phyloP scores from a whole-genome alignment of 23 tunicate species.

The Styela plicata region DNA sequence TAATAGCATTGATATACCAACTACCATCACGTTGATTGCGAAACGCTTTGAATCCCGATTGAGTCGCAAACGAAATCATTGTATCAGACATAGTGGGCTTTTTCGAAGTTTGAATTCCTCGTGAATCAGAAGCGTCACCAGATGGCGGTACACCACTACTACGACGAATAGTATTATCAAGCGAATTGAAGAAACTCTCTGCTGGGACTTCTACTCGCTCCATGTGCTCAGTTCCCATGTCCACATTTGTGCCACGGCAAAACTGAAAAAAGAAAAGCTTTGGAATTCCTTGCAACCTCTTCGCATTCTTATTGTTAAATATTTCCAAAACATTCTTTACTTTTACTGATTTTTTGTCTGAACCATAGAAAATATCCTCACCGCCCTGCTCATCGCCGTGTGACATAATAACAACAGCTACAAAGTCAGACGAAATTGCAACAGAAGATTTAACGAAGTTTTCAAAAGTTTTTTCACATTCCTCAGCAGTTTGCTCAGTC shows the following conservation, averaged over 20 bases:
- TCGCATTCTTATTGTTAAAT: conserved; percentile 57
- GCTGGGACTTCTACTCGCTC: neutral
- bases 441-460: conserved; percentile 16
- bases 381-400: conserved; percentile 34
- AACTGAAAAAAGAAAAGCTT: conserved; percentile 68
- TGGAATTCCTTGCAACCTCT: conserved; percentile 35
- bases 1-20: conserved; percentile 67
- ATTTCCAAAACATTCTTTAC: conserved; percentile 33
- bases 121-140: conserved; percentile 15
- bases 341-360: conserved; percentile 13
- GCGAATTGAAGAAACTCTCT: neutral
- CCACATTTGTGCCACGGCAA: conserved; percentile 42
- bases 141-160: neutral
- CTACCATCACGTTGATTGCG: conserved; percentile 31
- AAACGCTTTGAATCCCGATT: conserved; percentile 46
- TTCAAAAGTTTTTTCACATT: conserved; percentile 15
- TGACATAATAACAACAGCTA: conserved; percentile 52
- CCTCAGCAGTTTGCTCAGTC: conserved; percentile 23
- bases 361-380: conserved; percentile 37
- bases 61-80: conserved; percentile 50
- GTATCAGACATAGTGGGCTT: conserved; percentile 36
- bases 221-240: neutral
- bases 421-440: conserved; percentile 29
- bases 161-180: neutral
- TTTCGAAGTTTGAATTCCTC: neutral